Base-by-base conservation (phyloP, 1,140 invertebrate genomes). In the Xylocopa sonorina region DNA sequence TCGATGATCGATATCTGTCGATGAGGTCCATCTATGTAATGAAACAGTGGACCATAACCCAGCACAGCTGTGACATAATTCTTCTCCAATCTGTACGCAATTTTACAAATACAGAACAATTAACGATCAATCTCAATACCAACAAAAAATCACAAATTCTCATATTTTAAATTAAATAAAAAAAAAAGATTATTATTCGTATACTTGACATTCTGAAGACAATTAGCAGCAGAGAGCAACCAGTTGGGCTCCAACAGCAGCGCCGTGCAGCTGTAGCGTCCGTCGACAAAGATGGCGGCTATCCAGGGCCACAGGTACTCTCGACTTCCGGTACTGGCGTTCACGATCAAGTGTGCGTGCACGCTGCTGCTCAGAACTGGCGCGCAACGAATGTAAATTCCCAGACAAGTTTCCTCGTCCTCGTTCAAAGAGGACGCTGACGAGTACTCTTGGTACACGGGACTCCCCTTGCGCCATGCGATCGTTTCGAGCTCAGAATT, bases 261-360 rank as follows among this genome's bases (percentile, higher is more conserved):
- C 2, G 95, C 96, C 18, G 94, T 92, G 87, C 96, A 96, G 87
- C 90, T 94, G 79, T 95, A 95, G 41, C 89, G 86, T 29, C 96
- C 96, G 86, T 96, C 94, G 0, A 94, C 91, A 89, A 94, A 95
- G 48, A 97, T 91, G 79, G 95, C 95, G 0, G 94, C 95, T 78
- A 95, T 91, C 96, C 96, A 97, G 1, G 96, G 96, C 93, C 94
- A 94, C 55, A 91, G 83, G 77, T 92, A 93, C 21, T 86, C 86
- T 18, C 89, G 80, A 43, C 86, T 86, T 32, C 84, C 72, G 38
- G 82, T 84, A 43, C 38, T 64, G 27, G 64, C 46, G 82, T 87
- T 43, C 67, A 81, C 74, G 51, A 62, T 77, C 63, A 82, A 86
- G 57, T 85, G 60, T 16, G 76, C 78, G 66, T 75, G 89, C 72